Percentiles rank a stretch among this genome's conserved stretches.
Conservation (phyloP, 1,140 invertebrate genomes). For the Thaumetopoea pityocampa region DNA sequence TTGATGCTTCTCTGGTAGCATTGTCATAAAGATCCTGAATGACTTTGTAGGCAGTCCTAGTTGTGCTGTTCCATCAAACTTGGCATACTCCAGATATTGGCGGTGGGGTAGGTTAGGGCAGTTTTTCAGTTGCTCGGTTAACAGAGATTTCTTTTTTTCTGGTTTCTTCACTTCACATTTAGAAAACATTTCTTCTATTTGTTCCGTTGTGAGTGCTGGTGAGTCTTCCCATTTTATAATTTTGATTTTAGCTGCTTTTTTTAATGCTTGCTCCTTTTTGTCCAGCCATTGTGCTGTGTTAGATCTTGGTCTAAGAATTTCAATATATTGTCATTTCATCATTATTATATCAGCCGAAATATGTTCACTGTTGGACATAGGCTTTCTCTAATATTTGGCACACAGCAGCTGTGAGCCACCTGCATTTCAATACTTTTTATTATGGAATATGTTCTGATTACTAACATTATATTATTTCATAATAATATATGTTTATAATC, state of each 20-base stretch:
- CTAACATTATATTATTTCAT: no score
- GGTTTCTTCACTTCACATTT: slow-evolving; percentile 70
- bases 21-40: slow-evolving; percentile 91
- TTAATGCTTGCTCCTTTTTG: slow-evolving; percentile 90
- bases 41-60: slow-evolving; percentile 85
- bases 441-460: no score
- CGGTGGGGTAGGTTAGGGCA: slow-evolving; percentile 86
- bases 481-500: not conserved
- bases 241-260: slow-evolving; percentile 86
- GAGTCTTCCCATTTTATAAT: slow-evolving; percentile 86
- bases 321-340: no score
- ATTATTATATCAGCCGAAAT: no score
- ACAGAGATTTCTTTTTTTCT: slow-evolving; percentile 75
- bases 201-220: slow-evolving; percentile 73
- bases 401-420: no score
- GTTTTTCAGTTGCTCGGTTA: slow-evolving; percentile 85
- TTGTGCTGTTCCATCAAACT: slow-evolving; percentile 92
- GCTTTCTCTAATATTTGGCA: no score
- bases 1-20: slow-evolving; percentile 86
- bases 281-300: slow-evolving; percentile 94
- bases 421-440: no score
- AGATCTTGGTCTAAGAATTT: slow-evolving; percentile 83
- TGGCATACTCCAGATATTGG: slow-evolving; percentile 92
- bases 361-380: no score
- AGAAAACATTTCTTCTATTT: slow-evolving; percentile 83